Evolutionary conservation across 2,888 invertebrate genomes (phyloP).

Genomic region (Drosophila rellima): DNA sequence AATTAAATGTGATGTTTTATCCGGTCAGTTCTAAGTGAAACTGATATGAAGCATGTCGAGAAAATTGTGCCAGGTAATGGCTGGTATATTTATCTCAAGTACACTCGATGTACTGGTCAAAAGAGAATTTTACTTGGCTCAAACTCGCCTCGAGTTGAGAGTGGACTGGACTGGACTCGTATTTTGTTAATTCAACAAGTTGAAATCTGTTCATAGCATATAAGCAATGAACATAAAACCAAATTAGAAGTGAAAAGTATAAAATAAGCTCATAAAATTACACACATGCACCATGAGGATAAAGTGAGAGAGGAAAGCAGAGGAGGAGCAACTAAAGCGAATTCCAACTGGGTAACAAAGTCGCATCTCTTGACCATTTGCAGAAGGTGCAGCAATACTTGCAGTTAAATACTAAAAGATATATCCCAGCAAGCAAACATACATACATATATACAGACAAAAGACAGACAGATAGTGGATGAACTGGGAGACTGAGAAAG

Average conservation of each 20-base stretch:
- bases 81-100: conserved; percentile 14
- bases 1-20: conserved; percentile 71
- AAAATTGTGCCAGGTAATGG: conserved; percentile 19
- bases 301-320: neutral
- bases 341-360: conserved; percentile 53
- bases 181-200: conserved; percentile 67
- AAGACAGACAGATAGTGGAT: conserved; percentile 10
- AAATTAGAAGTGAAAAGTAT: conserved; percentile 75
- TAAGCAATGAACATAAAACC: conserved; percentile 55
- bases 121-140: conserved; percentile 10
- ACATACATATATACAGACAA: too few relatives aligned
- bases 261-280: conserved; percentile 77
- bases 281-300: conserved; percentile 31
- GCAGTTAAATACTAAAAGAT: conserved; percentile 50
- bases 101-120: conserved; percentile 18
- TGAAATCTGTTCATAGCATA: conserved; percentile 69
- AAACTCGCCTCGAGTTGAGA: conserved; percentile 6
- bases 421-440: conserved; percentile 27
- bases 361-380: conserved; percentile 54
- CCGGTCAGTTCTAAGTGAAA: conserved; percentile 47
- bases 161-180: conserved; percentile 7
- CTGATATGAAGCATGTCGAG: conserved; percentile 42
- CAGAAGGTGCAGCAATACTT: conserved; percentile 65
- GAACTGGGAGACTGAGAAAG: conserved; percentile 17
- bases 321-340: conserved; percentile 3